Conservation (phyloP, 23 tunicate species). For the Aplidium turbinatum region DNA sequence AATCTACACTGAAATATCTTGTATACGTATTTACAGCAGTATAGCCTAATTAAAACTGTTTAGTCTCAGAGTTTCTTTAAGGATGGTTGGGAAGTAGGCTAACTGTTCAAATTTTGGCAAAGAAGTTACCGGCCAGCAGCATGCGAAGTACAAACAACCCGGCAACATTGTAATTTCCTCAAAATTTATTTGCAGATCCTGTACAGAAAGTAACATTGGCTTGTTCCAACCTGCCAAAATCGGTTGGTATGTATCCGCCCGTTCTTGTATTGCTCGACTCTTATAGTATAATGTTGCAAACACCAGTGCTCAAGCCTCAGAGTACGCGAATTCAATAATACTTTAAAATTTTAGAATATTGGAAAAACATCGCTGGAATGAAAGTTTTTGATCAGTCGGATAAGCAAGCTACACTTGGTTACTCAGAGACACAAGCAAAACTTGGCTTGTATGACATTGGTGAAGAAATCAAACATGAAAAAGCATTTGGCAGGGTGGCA, state of each 20-base stretch:
- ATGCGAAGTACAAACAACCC: no score
- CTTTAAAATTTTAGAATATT: conserved; percentile 32
- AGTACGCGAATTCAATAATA: no score
- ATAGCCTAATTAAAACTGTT: no score
- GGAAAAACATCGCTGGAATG: conserved; percentile 81
- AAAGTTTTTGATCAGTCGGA: conserved; percentile 50
- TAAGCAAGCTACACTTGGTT: conserved; percentile 56
- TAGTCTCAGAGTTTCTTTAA: no score
- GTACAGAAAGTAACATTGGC: conserved; percentile 73
- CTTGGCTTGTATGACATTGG: conserved; percentile 35
- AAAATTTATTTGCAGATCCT: conserved; percentile 59
- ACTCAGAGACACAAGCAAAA: conserved; percentile 68
- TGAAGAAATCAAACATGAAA: conserved; percentile 61
- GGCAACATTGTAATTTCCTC: no score
- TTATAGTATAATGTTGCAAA: not conserved
- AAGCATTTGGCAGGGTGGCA: conserved; percentile 89
- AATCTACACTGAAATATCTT: no score
- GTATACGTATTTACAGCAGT: no score
- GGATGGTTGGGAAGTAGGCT: no score
- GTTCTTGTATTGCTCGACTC: not conserved
- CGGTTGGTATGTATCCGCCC: conserved; percentile 55
- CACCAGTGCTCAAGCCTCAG: not conserved
- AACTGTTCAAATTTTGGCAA: no score
- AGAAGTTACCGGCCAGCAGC: no score
- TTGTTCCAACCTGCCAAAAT: conserved; percentile 50